phyloP scores from a whole-genome alignment of 2,113 vertebrate species.

The Ondatra zibethicus region DNA sequence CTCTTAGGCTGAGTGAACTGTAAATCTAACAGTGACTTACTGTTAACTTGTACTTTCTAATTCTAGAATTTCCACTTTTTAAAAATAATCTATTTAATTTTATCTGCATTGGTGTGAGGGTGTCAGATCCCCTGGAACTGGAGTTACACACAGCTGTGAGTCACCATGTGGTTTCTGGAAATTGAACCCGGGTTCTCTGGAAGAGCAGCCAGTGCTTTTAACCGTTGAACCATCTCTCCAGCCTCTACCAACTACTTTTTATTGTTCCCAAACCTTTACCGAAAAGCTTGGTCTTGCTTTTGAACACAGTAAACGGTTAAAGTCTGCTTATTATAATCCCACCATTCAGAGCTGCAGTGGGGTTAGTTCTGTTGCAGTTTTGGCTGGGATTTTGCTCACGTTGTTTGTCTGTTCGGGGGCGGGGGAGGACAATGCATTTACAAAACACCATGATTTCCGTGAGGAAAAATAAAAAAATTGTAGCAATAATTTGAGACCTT shows the following conservation, averaged over 20 bases:
- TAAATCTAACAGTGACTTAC: neutral
- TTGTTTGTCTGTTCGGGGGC: neutral
- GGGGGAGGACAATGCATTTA: neutral
- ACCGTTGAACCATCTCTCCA: too few relatives aligned
- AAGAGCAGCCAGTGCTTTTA: too few relatives aligned
- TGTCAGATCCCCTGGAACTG: too few relatives aligned
- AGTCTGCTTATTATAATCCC: neutral
- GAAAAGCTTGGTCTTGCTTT: constrained; percentile 7
- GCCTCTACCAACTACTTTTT: neutral
- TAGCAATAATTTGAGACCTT: neutral
- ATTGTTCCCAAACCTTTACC: neutral
- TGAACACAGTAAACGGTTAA: neutral
- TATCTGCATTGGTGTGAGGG: too few relatives aligned
- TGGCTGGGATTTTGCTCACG: neutral
- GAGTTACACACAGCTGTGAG: too few relatives aligned
- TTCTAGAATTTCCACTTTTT: constrained; percentile 1
- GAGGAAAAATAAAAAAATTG: neutral
- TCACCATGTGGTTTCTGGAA: too few relatives aligned
- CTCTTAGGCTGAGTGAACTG: neutral
- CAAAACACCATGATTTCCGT: neutral
- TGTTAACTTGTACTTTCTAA: neutral
- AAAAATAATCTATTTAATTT: too few relatives aligned
- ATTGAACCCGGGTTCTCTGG: too few relatives aligned
- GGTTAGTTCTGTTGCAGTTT: constrained; percentile 26
- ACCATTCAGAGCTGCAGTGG: neutral